Percentiles rank a stretch among this genome's conserved stretches.
Conservation (phyloP, 1,140 invertebrate genomes). For the Drosophila micromelanica region DNA sequence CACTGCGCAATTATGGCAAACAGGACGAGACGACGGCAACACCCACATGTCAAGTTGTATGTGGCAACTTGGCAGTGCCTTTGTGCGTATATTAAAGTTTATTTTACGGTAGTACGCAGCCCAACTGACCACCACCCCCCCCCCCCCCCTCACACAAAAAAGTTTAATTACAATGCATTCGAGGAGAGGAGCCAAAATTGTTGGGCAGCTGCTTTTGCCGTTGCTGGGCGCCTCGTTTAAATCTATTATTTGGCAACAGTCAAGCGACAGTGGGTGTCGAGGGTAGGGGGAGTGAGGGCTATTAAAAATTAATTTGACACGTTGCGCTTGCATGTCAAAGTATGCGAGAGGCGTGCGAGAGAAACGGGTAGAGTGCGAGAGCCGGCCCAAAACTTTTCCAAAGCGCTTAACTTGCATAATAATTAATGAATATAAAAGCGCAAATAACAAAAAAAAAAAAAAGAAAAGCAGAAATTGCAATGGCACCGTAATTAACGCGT, state of each 20-base stretch:
- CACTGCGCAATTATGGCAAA: conserved; percentile 48
- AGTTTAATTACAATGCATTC: conserved; percentile 49
- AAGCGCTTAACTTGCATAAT: conserved; percentile 78
- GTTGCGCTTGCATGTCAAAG: conserved; percentile 81
- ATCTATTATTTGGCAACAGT: conserved; percentile 80
- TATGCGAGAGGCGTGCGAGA: conserved; percentile 22
- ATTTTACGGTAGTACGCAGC: conserved; percentile 35
- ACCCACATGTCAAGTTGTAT: conserved; percentile 36
- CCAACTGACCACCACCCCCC: conserved; percentile 21
- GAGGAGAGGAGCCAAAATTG: not conserved
- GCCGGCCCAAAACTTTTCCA: conserved; percentile 62
- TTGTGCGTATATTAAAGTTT: conserved; percentile 49
- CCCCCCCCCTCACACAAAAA: too few relatives aligned
- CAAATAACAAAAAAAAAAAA: not conserved
- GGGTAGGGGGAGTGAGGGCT: conserved; percentile 39
- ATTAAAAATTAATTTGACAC: conserved; percentile 84
- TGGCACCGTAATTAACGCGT: conserved; percentile 76
- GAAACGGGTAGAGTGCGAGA: conserved; percentile 1
- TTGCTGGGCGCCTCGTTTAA: conserved; percentile 62
- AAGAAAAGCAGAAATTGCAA: conserved; percentile 58
- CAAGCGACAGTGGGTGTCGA: not conserved
- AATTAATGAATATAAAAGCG: conserved; percentile 68
- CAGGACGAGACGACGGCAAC: conserved; percentile 39
- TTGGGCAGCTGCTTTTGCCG: conserved; percentile 11
- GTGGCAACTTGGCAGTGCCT: conserved; percentile 40